phyloP scores from a whole-genome alignment of 2,797 vertebrate species.

The Clamator glandarius region DNA sequence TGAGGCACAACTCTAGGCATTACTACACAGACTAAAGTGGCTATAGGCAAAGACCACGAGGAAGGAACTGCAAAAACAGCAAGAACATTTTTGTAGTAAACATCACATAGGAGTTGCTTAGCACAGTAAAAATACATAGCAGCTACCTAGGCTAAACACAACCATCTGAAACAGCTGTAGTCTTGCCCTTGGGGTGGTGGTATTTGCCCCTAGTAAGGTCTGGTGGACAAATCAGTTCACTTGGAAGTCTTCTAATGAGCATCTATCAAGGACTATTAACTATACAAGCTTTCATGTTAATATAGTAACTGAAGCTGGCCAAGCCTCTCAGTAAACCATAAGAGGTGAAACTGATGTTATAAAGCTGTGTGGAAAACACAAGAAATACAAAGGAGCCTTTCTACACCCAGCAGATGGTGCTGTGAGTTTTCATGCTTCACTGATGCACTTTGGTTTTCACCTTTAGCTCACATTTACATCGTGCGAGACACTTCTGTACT shows the following conservation, averaged over 20 bases:
- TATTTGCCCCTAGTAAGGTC: background rate
- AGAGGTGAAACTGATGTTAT: rapidly evolving
- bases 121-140: too few relatives aligned
- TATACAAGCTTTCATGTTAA: background rate
- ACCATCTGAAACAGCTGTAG: background rate
- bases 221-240: background rate
- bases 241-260: background rate
- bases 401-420: background rate
- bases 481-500: rapidly evolving
- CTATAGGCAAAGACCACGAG: background rate
- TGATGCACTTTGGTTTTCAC: rapidly evolving
- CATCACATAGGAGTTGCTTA: rapidly evolving
- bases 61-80: background rate
- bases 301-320: background rate
- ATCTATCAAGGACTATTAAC: background rate
- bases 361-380: background rate
- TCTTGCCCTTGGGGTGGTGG: background rate
- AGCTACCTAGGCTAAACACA: background rate
- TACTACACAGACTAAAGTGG: background rate
- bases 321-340: background rate
- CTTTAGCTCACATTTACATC: background rate
- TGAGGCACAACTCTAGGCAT: background rate
- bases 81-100: background rate
- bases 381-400: background rate
- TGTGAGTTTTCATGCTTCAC: background rate